phyloP scores from a whole-genome alignment of 37 sponge, comb jelly and placozoan species.

The Ianthella basta region DNA sequence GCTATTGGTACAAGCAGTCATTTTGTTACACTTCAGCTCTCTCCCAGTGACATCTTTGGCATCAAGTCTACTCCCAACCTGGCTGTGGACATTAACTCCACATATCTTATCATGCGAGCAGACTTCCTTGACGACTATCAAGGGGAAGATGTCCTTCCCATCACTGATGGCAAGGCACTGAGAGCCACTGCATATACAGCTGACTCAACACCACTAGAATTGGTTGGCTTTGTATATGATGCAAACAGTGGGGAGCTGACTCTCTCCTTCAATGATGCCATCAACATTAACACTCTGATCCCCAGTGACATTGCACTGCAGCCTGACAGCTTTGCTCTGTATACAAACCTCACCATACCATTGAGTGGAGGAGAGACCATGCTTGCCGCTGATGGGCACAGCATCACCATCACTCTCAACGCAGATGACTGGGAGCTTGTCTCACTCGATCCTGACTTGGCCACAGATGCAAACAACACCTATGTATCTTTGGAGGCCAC shows the following conservation, averaged over 20 bases:
- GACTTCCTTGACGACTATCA: slow-evolving; percentile 86
- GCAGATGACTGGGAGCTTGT: slow-evolving; percentile 58
- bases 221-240: slow-evolving; percentile 63
- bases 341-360: slow-evolving; percentile 24
- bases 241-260: slow-evolving; percentile 63
- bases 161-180: slow-evolving; percentile 84
- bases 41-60: slow-evolving; percentile 60
- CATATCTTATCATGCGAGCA: slow-evolving; percentile 83
- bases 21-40: slow-evolving; percentile 62
- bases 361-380: slow-evolving; percentile 43
- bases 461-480: slow-evolving; percentile 57
- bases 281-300: slow-evolving; percentile 44
- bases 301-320: slow-evolving; percentile 56
- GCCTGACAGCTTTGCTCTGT: slow-evolving; percentile 33
- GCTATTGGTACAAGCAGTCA: slow-evolving; percentile 64
- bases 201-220: slow-evolving; percentile 63
- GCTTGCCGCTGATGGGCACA: slow-evolving; percentile 52
- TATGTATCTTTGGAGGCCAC: slow-evolving; percentile 57
- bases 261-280: slow-evolving; percentile 72
- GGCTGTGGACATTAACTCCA: slow-evolving; percentile 44
- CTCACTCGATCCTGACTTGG: slow-evolving; percentile 43
- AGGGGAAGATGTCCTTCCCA: slow-evolving; percentile 73
- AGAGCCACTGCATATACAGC: slow-evolving; percentile 52
- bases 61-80: slow-evolving; percentile 69
- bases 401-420: slow-evolving; percentile 47